These are phyloP conservation scores for Dugesia japonica DNA, from an alignment of 2,888 invertebrate species.

Conservation along the genomic window DNA sequence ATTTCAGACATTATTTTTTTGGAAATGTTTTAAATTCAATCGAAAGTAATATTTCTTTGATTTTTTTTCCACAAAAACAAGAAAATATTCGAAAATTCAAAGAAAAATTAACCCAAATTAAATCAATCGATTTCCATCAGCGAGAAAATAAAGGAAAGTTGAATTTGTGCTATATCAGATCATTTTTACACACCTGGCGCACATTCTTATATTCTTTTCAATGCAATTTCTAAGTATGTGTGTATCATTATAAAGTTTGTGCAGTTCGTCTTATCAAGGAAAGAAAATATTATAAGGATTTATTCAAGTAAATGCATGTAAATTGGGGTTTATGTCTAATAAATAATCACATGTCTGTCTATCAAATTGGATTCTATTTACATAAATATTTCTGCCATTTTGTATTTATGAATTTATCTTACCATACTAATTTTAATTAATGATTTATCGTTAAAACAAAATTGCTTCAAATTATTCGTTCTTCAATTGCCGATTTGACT, in stretches of 20 bases:
- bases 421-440: neutral
- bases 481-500: neutral
- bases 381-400: no score
- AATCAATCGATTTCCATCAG: conserved; percentile 2
- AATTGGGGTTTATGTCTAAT: neutral
- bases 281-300: no score
- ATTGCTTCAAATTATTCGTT: neutral
- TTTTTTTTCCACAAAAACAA: neutral
- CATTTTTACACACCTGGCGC: neutral
- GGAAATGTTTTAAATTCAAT: no score
- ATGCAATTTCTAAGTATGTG: neutral
- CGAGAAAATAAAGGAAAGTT: neutral
- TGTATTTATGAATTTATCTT: no score
- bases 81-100: conserved; percentile 5
- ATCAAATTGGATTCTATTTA: neutral
- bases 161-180: neutral
- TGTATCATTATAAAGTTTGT: neutral
- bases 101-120: neutral
- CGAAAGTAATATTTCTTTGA: neutral
- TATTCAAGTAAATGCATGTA: no score
- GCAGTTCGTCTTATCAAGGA: neutral
- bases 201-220: neutral
- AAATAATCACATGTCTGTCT: neutral
- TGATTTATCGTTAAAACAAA: neutral
- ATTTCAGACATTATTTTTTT: conserved; percentile 8